phyloP scores from a whole-genome alignment of 1,140 invertebrate genomes.

The Hormaphis cornu region DNA sequence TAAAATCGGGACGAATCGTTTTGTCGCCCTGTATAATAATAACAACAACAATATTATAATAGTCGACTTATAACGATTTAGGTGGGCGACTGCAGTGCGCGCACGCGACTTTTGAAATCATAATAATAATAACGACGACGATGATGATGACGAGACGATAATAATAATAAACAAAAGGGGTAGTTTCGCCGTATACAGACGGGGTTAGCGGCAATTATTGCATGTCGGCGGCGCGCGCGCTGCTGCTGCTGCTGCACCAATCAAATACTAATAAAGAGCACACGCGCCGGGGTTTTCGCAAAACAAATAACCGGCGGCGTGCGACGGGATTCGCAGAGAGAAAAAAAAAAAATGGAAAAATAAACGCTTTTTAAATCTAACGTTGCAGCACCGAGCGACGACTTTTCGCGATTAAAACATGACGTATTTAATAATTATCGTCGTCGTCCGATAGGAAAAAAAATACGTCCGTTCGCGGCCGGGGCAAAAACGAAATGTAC shows the following conservation, averaged over 20 bases:
- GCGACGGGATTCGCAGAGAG: slow-evolving; percentile 11
- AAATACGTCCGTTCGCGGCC: neutral
- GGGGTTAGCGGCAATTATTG: slow-evolving; percentile 29
- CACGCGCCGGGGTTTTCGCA: slow-evolving; percentile 19
- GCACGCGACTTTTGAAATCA: slow-evolving; percentile 32
- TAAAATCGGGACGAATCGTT: too few relatives aligned
- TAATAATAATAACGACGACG: too few relatives aligned
- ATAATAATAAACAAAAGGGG: slow-evolving; percentile 33
- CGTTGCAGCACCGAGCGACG: neutral
- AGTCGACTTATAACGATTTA: slow-evolving; percentile 32
- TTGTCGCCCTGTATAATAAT: too few relatives aligned
- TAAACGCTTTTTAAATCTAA: slow-evolving; percentile 29
- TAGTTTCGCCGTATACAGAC: neutral
- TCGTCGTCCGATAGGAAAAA: neutral
- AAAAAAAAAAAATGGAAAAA: too few relatives aligned
- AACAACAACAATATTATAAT: too few relatives aligned
- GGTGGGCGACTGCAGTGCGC: slow-evolving; percentile 18
- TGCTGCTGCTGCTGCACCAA: too few relatives aligned
- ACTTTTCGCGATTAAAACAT: neutral
- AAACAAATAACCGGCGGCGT: slow-evolving; percentile 17
- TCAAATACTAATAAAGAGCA: slow-evolving; percentile 31
- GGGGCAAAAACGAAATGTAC: neutral
- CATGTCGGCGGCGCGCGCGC: slow-evolving; percentile 11
- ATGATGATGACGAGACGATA: too few relatives aligned
- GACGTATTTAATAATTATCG: neutral